These are phyloP conservation scores for Acanthurus leucopareius DNA, from an alignment of 2,797 vertebrate species.

Conservation along the genomic window DNA sequence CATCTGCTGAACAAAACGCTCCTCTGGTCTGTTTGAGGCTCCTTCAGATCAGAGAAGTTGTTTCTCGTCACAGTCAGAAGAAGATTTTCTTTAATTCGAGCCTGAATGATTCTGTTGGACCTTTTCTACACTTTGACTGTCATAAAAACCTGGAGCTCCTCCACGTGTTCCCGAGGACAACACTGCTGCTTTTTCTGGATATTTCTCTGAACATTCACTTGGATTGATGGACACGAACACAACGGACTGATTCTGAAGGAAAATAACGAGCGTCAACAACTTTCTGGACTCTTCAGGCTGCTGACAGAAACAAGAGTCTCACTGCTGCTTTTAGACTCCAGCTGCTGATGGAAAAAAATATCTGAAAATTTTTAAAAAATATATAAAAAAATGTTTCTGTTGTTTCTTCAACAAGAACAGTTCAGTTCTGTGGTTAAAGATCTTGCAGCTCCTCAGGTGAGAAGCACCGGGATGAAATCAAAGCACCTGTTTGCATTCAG, in stretches of 20 bases:
- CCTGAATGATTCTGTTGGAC: not conserved
- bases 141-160: not conserved
- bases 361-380: not conserved
- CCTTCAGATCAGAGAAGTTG: not conserved
- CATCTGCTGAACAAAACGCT: too few species aligned
- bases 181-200: not conserved
- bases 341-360: not conserved
- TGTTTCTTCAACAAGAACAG: not conserved
- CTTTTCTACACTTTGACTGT: too few species aligned
- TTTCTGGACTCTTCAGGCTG: not conserved
- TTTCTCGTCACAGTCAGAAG: not conserved
- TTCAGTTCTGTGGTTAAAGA: too few species aligned
- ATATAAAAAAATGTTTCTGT: not conserved
- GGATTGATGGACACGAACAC: not conserved
- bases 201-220: not conserved
- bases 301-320: conserved; percentile 1
- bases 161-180: not conserved
- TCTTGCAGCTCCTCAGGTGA: too few species aligned
- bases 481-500: too few species aligned
- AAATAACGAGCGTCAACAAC: not conserved
- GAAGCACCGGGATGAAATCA: too few species aligned
- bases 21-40: not conserved
- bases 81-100: not conserved
- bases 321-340: not conserved
- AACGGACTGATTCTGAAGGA: not conserved